Percentiles rank a stretch among this genome's conserved stretches.
Evolutionary conservation across 2,113 vertebrate genomes (phyloP).

Genomic region (pig (Sus scrofa)): DNA sequence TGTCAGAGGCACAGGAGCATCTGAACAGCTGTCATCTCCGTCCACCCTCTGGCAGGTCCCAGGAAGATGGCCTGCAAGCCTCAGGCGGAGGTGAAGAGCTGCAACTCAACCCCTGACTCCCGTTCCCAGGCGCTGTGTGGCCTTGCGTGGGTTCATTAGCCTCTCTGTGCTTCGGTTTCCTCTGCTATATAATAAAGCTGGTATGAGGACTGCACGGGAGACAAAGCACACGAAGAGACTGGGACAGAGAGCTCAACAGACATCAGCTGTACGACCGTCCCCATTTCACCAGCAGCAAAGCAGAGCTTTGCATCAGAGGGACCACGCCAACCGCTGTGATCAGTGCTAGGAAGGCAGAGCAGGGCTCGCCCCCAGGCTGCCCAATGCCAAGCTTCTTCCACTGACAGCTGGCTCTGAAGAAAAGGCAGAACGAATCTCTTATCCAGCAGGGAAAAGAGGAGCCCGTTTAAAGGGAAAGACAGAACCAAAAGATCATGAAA

Average conservation of each 20-base stretch:
- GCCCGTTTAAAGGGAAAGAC: neutral
- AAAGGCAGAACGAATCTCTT: accelerated
- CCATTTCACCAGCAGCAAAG: neutral
- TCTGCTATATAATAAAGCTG: neutral
- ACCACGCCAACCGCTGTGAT: accelerated
- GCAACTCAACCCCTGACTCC: neutral
- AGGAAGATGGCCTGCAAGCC: accelerated
- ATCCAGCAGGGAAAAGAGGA: accelerated
- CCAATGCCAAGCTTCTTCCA: accelerated
- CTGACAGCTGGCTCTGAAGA: neutral
- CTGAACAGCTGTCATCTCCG: accelerated
- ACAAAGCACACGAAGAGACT: accelerated
- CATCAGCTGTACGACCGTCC: accelerated
- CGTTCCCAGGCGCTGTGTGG: neutral
- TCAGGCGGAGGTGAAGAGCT: neutral
- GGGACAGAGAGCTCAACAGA: accelerated
- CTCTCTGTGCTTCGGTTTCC: neutral
- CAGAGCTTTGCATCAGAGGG: accelerated
- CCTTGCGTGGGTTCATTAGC: neutral
- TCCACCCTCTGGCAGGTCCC: neutral
- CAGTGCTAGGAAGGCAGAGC: accelerated
- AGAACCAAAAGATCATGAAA: neutral
- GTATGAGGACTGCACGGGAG: accelerated
- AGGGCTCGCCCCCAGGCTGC: neutral
- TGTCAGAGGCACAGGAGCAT: neutral